Conservation (phyloP, 1,140 invertebrate species). For the Nephotettix cincticeps region DNA sequence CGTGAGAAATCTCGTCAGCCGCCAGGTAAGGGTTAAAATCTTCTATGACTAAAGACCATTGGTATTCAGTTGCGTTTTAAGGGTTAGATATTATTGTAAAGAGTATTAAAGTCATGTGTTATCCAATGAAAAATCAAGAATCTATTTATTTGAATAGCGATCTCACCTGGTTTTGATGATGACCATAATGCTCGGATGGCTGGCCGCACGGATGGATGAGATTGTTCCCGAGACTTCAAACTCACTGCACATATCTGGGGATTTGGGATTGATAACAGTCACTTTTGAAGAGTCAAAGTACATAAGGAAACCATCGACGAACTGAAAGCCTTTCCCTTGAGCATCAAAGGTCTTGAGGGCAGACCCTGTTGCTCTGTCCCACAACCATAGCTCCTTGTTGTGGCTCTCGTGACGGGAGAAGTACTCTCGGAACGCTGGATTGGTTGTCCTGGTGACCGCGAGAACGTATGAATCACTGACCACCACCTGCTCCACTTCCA, state of each 20-base stretch:
- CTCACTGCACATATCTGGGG: constrained; percentile 7
- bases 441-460: not conserved
- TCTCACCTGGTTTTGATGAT: not conserved
- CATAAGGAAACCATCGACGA: constrained; percentile 9
- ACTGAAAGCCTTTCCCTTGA: constrained; percentile 2
- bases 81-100: no score
- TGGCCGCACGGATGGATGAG: not conserved
- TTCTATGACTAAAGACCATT: no score
- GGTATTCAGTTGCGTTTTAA: no score
- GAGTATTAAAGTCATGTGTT: no score
- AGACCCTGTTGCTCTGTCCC: not conserved
- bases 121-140: no score
- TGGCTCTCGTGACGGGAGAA: not conserved
- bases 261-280: not conserved
- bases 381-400: not conserved
- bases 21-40: no score
- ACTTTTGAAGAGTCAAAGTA: constrained; percentile 2
- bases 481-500: not conserved
- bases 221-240: not conserved
- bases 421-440: not conserved
- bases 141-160: no score
- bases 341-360: not conserved
- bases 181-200: not conserved
- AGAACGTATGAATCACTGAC: not conserved
- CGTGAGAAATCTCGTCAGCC: no score